phyloP scores from a whole-genome alignment of 2,888 invertebrate species.

The Exephanes ischioxanthus region DNA sequence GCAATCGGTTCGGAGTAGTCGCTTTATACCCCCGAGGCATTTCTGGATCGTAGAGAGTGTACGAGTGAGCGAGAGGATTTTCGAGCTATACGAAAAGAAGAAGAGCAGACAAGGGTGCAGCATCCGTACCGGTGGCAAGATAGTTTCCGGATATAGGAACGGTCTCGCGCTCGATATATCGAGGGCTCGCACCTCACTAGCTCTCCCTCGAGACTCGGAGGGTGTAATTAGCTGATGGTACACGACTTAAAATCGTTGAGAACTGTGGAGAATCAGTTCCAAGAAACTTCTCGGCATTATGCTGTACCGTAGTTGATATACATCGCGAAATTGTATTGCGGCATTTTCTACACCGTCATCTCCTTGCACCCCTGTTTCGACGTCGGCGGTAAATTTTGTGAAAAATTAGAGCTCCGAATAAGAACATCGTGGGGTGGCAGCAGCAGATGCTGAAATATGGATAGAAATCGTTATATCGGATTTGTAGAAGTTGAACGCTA shows the following conservation, averaged over 20 bases:
- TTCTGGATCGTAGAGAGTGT: conserved; percentile 45
- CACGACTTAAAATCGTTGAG: conserved; percentile 52
- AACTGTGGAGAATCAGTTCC: conserved; percentile 12
- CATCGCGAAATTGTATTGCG: conserved; percentile 18
- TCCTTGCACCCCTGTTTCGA: conserved; percentile 15
- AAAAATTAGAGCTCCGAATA: conserved; percentile 6
- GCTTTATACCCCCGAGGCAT: conserved; percentile 61
- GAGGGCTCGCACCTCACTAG: conserved; percentile 54
- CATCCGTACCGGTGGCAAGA: conserved; percentile 34
- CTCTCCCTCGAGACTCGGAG: conserved; percentile 25
- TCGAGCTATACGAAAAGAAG: background rate
- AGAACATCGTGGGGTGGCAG: too few species aligned
- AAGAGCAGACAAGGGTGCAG: conserved; percentile 17
- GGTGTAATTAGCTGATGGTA: conserved; percentile 63
- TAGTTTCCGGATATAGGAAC: conserved; percentile 43
- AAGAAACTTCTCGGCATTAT: conserved; percentile 23
- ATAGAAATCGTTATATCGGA: background rate
- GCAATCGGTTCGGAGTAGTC: conserved; percentile 59
- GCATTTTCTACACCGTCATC: conserved; percentile 29
- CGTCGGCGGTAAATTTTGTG: conserved; percentile 18
- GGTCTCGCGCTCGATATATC: conserved; percentile 58
- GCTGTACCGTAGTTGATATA: background rate
- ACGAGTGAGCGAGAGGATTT: conserved; percentile 28
- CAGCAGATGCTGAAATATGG: too few species aligned
- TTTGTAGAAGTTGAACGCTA: background rate